Evolutionary conservation across 2,888 invertebrate species (phyloP), one percentile per base, ranked within the genome.

Genomic region (Hipparchia sbordonii): DNA sequence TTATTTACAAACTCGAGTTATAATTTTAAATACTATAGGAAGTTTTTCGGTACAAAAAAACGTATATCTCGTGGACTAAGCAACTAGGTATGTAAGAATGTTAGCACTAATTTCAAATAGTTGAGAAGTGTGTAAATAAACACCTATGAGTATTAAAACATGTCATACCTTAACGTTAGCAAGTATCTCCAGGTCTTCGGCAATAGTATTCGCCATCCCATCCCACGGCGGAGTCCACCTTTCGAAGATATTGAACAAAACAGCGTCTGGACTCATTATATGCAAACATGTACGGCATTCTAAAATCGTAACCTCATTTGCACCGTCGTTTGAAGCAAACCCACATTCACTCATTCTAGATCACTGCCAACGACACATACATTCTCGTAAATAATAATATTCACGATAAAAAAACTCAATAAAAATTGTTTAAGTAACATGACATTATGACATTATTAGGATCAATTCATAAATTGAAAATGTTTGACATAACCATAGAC

Each of bases 241-340:
- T 80, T 87, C 82, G 73, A 89, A 89, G 72, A 91, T 80, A 78
- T 87, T 82, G 61, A 82, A 80, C 69, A 81, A 78, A 69, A 79
- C 78, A 2, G 74, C 77, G 52, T 79, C 79, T n/a, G 77, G 70
- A 46, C 81, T 80, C 57, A 86, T 77, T 54, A 79, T 80, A 73
- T 82, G 79, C 3, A 91, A 82, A 78, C 92, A 92, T 66, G 88
- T 83, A 3, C 92, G 87, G 74, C 92, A 92, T 82, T 89, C 89
- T 61, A 77, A 39, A 12, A 70, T 59, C 6, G 63, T 7, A 46
- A 72, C 65, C 51, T 72, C 71, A 56, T 70, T 71, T 52, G 48
- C 61, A 9, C 54, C 7, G 4, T 9, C 57, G 6, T 71, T 51
- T 45, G 54, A 23, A 8, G 73, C 61, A 57, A 57, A 13, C 48